A percentile compares a stretch with the other conserved stretches of the same genome.
phyloP scores from a whole-genome alignment of 2,888 invertebrate genomes.

The Lapara coniferarum region DNA sequence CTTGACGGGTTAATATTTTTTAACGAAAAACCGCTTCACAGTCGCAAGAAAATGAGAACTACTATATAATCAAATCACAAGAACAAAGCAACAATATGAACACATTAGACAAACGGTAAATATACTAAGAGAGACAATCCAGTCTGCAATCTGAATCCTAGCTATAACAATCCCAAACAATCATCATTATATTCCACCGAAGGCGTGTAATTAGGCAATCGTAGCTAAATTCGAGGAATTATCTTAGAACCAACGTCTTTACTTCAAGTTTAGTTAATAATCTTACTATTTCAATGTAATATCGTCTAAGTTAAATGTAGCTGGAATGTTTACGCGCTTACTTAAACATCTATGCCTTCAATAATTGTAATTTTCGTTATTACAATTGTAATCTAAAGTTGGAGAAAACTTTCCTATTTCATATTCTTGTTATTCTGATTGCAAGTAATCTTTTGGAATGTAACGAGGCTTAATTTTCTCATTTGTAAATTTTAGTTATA shows the following conservation, averaged over 20 bases:
- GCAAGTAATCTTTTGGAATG: neutral
- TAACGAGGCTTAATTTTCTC: neutral
- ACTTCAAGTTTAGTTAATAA: slow-evolving; percentile 40
- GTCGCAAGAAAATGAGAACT: neutral
- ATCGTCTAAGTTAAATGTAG: slow-evolving; percentile 33
- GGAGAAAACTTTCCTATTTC: neutral
- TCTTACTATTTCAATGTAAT: slow-evolving; percentile 34
- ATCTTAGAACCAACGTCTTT: slow-evolving; percentile 34
- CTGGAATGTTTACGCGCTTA: slow-evolving; percentile 37
- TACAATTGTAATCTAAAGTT: slow-evolving; percentile 11
- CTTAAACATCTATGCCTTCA: neutral
- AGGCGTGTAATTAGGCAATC: slow-evolving; percentile 30
- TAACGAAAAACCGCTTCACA: too few species aligned
- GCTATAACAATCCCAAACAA: slow-evolving; percentile 16
- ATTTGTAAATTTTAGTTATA: neutral
- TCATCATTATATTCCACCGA: slow-evolving; percentile 12
- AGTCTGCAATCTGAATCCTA: neutral
- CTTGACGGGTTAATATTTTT: too few species aligned
- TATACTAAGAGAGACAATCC: neutral
- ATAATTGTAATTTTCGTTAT: slow-evolving; percentile 19
- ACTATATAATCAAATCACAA: neutral
- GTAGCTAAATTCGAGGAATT: slow-evolving; percentile 33
- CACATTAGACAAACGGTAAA: neutral
- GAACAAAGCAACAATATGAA: neutral
- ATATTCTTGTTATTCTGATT: slow-evolving; percentile 1